These are phyloP conservation scores for Crypturellus tataupa DNA, from an alignment of 2,797 vertebrate genomes.

Conservation along the genomic window DNA sequence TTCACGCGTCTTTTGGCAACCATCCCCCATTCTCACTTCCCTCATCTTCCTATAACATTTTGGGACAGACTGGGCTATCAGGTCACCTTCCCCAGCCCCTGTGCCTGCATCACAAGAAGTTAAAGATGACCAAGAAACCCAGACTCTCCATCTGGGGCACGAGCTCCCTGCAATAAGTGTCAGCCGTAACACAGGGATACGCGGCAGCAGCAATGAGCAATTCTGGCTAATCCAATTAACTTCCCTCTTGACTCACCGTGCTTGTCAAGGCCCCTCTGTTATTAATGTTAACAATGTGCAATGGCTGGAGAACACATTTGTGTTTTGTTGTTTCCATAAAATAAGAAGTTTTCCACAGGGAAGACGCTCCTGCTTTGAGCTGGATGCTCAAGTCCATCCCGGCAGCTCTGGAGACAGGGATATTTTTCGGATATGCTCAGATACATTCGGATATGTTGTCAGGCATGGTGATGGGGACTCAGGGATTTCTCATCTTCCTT, in stretches of 20 bases:
- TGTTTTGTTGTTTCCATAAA: background rate
- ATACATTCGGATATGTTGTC: rapidly evolving
- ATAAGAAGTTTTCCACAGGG: background rate
- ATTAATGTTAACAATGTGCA: background rate
- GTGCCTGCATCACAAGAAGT: background rate
- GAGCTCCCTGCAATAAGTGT: background rate
- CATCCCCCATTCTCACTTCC: background rate
- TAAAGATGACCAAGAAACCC: background rate
- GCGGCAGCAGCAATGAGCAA: background rate
- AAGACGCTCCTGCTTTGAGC: background rate
- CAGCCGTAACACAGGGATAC: background rate
- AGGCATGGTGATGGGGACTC: rapidly evolving
- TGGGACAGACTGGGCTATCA: background rate
- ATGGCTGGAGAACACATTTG: background rate
- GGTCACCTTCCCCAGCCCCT: background rate
- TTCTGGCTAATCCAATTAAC: background rate
- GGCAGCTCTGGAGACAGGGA: rapidly evolving
- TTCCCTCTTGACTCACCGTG: background rate
- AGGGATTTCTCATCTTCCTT: background rate
- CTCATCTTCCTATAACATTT: background rate
- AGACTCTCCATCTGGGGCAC: background rate
- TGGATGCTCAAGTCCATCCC: background rate
- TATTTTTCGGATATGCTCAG: rapidly evolving
- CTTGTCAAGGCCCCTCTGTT: background rate
- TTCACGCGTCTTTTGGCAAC: background rate